Evolutionary conservation across 2,888 invertebrate species (phyloP), one percentile per base, ranked within the genome.

Genomic region (Cheilosia impressa): DNA sequence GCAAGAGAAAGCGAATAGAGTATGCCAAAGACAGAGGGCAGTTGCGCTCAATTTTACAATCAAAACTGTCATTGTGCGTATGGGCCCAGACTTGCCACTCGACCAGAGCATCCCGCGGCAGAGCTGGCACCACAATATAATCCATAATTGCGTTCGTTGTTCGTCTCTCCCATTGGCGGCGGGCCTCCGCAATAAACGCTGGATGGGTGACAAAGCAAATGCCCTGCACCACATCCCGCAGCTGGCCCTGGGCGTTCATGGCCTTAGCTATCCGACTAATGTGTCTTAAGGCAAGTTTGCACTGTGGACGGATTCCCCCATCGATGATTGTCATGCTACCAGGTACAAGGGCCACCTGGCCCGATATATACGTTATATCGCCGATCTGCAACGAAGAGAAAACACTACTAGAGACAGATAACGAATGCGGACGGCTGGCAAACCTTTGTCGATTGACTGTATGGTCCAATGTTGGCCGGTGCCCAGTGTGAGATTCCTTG

Each of bases 401-500:
- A 10, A 10, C 15, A 22, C 9, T n/a, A 53, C 52, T 15, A 19
- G n/a, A 27, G 0, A 17, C 22, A 31, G 3, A 22, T 31, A 53
- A 3, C 1, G 27, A 27, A 62, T 57, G 9, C 24, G 27, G 22
- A 81, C 10, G 4, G 13, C 1, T 13, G 38, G 89, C 93, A 92
- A 92, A 97, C 97, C 94, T 96, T 95, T 81, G 97, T 95, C 2
- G 97, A 96, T 93, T 98, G 98, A 91, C 98, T 98, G 91, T 98
- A 98, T 6, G 98, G 98, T 57, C 98, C 98, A 89, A 98, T 98
- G 91, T 98, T 98, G 81, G 98, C 98, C 0, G 98, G 98, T n/a
- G 98, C 98, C 98, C 98, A 98, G 92, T 98, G 98, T 34, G 98
- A 98, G 89, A 98, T 95, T 85, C 98, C 96, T 93, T 98, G 98